Percentiles rank a stretch among this genome's conserved stretches.
Evolutionary conservation across 2,888 invertebrate genomes (phyloP).

Genomic region (Ephialtes manifestator): DNA sequence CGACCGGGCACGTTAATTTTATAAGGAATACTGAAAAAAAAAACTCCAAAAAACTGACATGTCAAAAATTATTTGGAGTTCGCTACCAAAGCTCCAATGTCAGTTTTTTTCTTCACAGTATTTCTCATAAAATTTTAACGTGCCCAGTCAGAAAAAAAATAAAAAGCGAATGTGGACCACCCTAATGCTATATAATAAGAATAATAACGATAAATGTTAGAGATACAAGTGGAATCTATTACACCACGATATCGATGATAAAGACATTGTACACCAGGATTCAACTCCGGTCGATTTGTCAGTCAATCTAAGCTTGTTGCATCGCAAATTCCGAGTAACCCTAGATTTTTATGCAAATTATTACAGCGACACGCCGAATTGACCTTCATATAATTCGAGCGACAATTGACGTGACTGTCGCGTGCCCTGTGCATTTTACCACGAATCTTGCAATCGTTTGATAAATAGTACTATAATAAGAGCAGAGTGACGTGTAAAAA

Average conservation of each 20-base stretch:
- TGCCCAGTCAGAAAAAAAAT: no score
- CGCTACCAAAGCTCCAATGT: no score
- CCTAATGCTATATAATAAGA: background rate
- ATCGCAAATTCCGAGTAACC: constrained; percentile 22
- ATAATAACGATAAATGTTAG: background rate
- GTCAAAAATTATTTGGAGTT: no score
- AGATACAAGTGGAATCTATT: background rate
- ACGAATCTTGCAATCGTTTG: constrained; percentile 53
- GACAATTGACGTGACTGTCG: background rate
- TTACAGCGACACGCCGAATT: constrained; percentile 41
- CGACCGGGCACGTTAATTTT: no score
- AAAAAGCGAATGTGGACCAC: no score
- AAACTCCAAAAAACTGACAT: no score
- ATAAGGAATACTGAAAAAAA: no score
- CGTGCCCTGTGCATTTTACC: constrained; percentile 31
- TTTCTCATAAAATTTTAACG: no score
- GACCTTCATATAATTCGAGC: constrained; percentile 39
- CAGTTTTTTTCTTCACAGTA: no score
- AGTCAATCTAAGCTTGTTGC: constrained; percentile 43
- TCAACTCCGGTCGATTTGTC: constrained; percentile 7
- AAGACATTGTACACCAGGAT: background rate
- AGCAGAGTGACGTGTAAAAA: constrained; percentile 21
- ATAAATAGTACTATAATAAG: constrained; percentile 30
- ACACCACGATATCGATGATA: background rate
- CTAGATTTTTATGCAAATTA: constrained; percentile 58